Base-by-base conservation (phyloP, 2,113 vertebrate species). In the Myotis davidii region DNA sequence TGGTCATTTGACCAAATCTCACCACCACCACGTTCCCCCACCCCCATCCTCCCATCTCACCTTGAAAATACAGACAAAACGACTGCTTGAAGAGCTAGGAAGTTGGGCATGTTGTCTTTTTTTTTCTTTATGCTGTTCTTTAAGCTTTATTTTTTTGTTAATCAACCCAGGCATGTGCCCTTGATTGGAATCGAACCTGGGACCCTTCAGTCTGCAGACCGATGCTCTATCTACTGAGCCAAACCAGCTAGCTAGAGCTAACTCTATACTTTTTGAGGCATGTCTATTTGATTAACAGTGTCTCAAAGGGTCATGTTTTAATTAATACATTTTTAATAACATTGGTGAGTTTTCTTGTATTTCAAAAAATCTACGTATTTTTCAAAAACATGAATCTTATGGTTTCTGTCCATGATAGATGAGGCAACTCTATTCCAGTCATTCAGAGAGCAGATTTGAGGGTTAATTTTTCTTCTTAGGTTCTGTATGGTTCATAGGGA, bases 351-450 rank as follows among this genome's bases (percentile, higher is more conserved):
- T 88, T 76, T 32, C 13, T 37, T 83, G 0, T 50, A 50, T n/a
- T 95, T 85, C 37, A 29, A 25, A 78, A 95, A 67, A 78, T 37
- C 5, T 21, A 82, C 52, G 18, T 27, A 56, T 56, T 94, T 94
- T 79, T 76, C 5, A 88, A 76, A 90, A 81, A 37, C 16, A 16
- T 16, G 65, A 81, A 37, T 69, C 85, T 92, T 92, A 50, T 42
- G 81, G 29, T 78, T 93, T 74, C 77, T n/a, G 20, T 74, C 54
- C 54, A 78, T 45, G 45, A 76, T 39, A 89, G 54, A 34, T 6
- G 14, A 45, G 61, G 34, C 34, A 45, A 27, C 54, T 73, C 18
- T 73, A 48, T 45, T 32, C 18, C 6, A 59, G 72, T 70, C 72
- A 72, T 70, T 85, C 34, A 67, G 65, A 70, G 37, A 84, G 14